Evolutionary conservation across 2,797 vertebrate genomes (phyloP).

Genomic region (Fundulus diaphanus): DNA sequence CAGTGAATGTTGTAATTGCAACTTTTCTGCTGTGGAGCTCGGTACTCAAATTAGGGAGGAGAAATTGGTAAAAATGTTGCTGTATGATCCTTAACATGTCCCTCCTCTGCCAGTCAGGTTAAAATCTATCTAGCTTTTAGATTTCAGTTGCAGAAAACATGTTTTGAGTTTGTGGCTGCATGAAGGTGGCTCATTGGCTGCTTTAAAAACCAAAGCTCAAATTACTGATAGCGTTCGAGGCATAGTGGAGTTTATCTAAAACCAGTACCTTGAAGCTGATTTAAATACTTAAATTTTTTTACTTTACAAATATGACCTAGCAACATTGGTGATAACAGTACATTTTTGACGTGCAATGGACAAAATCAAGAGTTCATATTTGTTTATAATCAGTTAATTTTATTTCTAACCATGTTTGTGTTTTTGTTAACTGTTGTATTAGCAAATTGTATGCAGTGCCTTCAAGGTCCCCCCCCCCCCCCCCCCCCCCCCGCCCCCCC

Average conservation of each 20-base stretch:
- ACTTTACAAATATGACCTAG: neutral
- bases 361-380: neutral
- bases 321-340: neutral
- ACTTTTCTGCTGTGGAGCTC: too few relatives aligned
- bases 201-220: neutral
- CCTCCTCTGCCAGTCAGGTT: neutral
- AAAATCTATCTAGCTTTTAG: neutral
- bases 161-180: neutral
- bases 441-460: neutral
- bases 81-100: too few relatives aligned
- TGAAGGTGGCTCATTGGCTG: neutral
- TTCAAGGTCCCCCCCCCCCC: too few relatives aligned
- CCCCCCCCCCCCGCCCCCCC: too few relatives aligned
- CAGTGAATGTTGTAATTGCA: too few relatives aligned
- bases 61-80: too few relatives aligned
- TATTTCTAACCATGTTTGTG: too few relatives aligned
- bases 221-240: neutral
- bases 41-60: too few relatives aligned
- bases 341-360: neutral
- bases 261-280: neutral
- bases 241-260: neutral
- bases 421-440: neutral
- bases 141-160: neutral
- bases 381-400: neutral
- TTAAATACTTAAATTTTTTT: neutral